Conservation (phyloP, 2,888 invertebrate species). For the Drosophila mettleri region DNA sequence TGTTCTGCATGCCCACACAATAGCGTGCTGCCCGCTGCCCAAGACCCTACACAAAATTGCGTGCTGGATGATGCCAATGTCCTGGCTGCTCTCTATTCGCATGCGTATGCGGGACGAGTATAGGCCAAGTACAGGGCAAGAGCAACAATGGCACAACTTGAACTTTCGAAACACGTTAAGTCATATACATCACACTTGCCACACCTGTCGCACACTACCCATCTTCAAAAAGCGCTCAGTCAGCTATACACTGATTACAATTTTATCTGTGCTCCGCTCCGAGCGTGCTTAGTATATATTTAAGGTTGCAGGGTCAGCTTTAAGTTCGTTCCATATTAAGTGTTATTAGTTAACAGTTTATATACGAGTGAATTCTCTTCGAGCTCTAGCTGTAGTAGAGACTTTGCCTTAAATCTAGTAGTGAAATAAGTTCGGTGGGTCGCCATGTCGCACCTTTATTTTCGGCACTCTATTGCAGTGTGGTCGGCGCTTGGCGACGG, state of each 20-base stretch:
- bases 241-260: background rate
- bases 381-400: background rate
- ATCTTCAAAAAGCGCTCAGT: background rate
- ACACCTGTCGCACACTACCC: slow-evolving; percentile 21
- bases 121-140: slow-evolving; percentile 16
- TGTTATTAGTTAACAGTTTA: background rate
- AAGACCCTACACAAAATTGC: slow-evolving; percentile 6
- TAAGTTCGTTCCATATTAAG: background rate
- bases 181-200: slow-evolving; percentile 13
- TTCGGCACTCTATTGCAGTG: slow-evolving; percentile 16
- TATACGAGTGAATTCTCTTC: background rate
- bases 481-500: slow-evolving; percentile 25
- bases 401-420: slow-evolving; percentile 17
- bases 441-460: slow-evolving; percentile 21
- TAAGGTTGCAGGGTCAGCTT: background rate
- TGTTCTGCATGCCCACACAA: slow-evolving; percentile 15
- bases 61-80: slow-evolving; percentile 26
- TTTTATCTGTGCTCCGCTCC: background rate
- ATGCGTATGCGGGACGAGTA: slow-evolving; percentile 3
- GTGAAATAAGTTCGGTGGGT: slow-evolving; percentile 18
- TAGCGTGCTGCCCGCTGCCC: background rate
- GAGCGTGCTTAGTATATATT: background rate
- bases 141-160: slow-evolving; percentile 25
- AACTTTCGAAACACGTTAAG: slow-evolving; percentile 24
- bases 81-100: slow-evolving; percentile 10